phyloP scores from a whole-genome alignment of 2,888 invertebrate genomes.

The Cryptocephalus primarius region DNA sequence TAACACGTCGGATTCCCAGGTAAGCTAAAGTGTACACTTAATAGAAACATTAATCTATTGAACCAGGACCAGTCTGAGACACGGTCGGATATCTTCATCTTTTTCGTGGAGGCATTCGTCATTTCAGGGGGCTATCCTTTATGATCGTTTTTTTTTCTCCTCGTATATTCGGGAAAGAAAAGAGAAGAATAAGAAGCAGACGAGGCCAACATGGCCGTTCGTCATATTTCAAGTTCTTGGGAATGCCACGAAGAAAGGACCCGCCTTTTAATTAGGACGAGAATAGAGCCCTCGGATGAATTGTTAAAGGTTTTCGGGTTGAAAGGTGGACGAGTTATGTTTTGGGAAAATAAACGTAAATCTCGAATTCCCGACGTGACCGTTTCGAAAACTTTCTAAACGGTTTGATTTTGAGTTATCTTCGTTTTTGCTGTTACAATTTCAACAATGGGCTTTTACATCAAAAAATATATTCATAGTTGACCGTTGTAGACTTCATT shows the following conservation, averaged over 20 bases:
- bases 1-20: constrained; percentile 21
- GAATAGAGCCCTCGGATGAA: constrained; percentile 4
- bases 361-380: no score
- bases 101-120: constrained; percentile 21
- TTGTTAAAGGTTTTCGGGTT: constrained; percentile 8
- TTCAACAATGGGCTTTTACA: no score
- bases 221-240: constrained; percentile 1
- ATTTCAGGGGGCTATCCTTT: constrained; percentile 16
- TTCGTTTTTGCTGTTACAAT: no score
- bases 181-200: constrained; percentile 8
- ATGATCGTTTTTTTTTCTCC: no score
- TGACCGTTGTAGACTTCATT: no score
- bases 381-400: no score
- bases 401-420: no score
- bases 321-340: constrained; percentile 12
- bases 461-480: no score
- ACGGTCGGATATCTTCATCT: constrained; percentile 23
- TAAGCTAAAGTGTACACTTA: constrained; percentile 11
- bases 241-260: no score
- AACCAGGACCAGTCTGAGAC: constrained; percentile 15
- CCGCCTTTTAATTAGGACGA: no score
- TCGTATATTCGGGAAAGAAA: no score
- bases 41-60: constrained; percentile 13
- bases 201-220: constrained; percentile 10
- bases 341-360: constrained; percentile 7